These are phyloP conservation scores for Gavialis gangeticus DNA, from an alignment of 2,113 vertebrate species.

Conservation along the genomic window DNA sequence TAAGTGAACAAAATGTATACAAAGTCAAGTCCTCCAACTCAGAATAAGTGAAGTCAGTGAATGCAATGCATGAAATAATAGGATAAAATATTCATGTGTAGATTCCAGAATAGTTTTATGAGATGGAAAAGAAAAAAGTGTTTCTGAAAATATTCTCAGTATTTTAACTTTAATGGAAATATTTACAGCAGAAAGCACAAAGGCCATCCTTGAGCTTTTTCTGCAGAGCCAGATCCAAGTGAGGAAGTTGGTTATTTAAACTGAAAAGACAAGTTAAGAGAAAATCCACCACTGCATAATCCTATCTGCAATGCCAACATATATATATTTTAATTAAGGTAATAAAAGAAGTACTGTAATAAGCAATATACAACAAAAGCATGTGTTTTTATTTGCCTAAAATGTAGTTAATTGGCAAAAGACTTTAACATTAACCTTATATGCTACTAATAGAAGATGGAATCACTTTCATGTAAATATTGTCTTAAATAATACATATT, in stretches of 20 bases:
- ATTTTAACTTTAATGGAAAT: slow-evolving; percentile 43
- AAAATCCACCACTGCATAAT: neutral
- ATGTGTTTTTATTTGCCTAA: slow-evolving; percentile 60
- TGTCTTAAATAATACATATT: slow-evolving; percentile 14
- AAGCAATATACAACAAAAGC: neutral
- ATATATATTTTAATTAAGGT: slow-evolving; percentile 9
- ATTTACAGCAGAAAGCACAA: slow-evolving; percentile 2
- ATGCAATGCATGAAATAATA: neutral
- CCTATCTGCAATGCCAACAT: neutral
- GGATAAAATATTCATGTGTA: neutral
- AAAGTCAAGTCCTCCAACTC: neutral
- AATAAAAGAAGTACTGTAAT: slow-evolving; percentile 19
- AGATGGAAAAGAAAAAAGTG: neutral
- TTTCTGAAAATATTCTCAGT: slow-evolving; percentile 23
- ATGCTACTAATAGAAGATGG: slow-evolving; percentile 30
- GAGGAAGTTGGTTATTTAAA: neutral
- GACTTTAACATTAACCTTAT: slow-evolving; percentile 33
- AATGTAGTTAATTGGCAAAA: slow-evolving; percentile 8
- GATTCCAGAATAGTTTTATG: slow-evolving; percentile 6
- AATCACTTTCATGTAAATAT: slow-evolving; percentile 40
- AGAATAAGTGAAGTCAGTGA: neutral
- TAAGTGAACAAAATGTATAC: neutral
- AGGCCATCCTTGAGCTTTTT: neutral
- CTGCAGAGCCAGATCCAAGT: neutral
- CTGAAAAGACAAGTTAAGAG: neutral